Evolutionary conservation across 2,113 vertebrate genomes (phyloP), one percentile per base, ranked within the genome.

Genomic region (Ageneiosus marmoratus): DNA sequence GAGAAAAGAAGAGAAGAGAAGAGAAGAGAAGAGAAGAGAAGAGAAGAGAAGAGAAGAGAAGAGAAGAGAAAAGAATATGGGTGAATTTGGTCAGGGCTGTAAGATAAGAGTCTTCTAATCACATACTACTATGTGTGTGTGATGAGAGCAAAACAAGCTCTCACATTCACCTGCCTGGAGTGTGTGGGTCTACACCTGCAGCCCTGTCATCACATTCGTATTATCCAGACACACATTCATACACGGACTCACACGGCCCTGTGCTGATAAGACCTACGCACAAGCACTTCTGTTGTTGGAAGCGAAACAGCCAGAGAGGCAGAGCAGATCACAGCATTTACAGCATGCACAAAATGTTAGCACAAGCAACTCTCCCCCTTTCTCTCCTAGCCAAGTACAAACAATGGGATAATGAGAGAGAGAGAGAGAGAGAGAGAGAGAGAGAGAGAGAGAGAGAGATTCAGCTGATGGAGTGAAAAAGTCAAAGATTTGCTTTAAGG

Each of bases 171-270:
- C 87, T 84, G 79, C 77, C 65, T 24, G 79, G 53, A 74, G 67
- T 74, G 72, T 41, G 50, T 63, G 37, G 53, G 76, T 80, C 72
- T 79, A 84, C 85, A 86, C 85, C 82, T 85, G 85, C 84, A 84
- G 82, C 79, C 75, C 80, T 88, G 88, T 87, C 88, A 85, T 85
- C 88, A 88, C 81, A 73, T 83, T 85, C 76, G 65, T 79, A 88
- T 88, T 88, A 88, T 34, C 72, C 77, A 62, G 41, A 69, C 76
- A 84, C 73, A 79, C 82, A 53, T 62, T 82, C 24, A 79, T 60
- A 83, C 48, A 78, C 34, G 41, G 60, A 83, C 78, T 44, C 84
- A 44, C 50, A 77, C 87, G 73, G 84, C 56, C 76, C 75, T 50
- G 76, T 15, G 65, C 84, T 86, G 82, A 84, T 88, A 86, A 86